Base-by-base conservation (phyloP, 2,113 vertebrate genomes). In the Amphiprion ocellaris region DNA sequence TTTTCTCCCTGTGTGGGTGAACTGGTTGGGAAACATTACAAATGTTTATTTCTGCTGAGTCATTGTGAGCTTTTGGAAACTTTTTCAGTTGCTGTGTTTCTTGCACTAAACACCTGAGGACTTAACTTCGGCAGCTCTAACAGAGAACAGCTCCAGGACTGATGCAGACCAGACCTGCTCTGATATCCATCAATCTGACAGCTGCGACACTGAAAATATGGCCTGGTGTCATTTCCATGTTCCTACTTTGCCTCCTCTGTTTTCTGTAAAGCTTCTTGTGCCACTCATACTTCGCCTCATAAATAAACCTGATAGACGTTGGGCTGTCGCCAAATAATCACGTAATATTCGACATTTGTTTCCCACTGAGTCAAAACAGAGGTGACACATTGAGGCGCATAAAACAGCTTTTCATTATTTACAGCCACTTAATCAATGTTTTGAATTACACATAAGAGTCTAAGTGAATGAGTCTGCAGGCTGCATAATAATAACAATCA, bases 361-460 rank as follows among this genome's bases (percentile, higher is more conserved):
- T 41, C 14, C 24, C 24, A 19, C 24, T 56, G 66, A 82, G 30
- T 69, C 7, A 17, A 62, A 66, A 53, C 64, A 28, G 52, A 46
- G 17, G 37, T 66, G 55, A 59, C 46, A 69, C 65, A 72, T 87
- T 77, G 23, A 26, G 9, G 62, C 53, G 65, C 60, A 65, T 37
- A 17, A 9, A 49, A n/a, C 64, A 46, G 33, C 59, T 39, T 81
- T 84, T 68, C 19, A 64, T 82, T 84, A 83, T 85, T 81, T 82
- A 77, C 72, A 74, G 62, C 69, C 62, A 24, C 56, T 86, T 62
- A 69, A 82, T 87, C 72, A 85, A 84, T 84, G 16, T n/a, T 80
- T 90, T 89, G 81, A 87, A 90, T 91, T 70, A 74, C 55, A 82
- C 73, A 82, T 54, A 5, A 49, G 55, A 54, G 54, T 67, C 26